These are phyloP conservation scores for Sceloporus tristichus DNA, from an alignment of 2,113 vertebrate genomes.

Conservation along the genomic window DNA sequence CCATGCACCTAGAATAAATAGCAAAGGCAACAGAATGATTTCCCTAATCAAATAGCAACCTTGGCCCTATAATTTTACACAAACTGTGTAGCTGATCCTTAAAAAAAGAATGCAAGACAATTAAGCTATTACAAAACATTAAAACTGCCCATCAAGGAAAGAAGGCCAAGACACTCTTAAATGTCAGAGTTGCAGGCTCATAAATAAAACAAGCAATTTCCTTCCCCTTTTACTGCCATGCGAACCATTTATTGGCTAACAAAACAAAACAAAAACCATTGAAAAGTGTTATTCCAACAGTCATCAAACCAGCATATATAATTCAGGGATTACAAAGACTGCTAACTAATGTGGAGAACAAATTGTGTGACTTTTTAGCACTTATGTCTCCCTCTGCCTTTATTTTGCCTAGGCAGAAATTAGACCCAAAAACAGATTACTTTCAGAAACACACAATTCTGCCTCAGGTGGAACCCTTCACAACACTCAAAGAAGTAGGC, in stretches of 20 bases:
- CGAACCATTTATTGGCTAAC: conserved; percentile 62
- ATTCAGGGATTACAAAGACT: fast-evolving
- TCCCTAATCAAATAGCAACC: conserved; percentile 44
- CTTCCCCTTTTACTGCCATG: conserved; percentile 65
- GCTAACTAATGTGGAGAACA: neutral
- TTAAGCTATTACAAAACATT: conserved; percentile 56
- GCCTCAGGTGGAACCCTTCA: conserved; percentile 5
- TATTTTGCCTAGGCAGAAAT: neutral
- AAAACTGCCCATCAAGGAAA: conserved; percentile 44
- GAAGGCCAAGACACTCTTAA: conserved; percentile 53
- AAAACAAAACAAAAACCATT: conserved; percentile 33
- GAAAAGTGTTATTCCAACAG: conserved; percentile 17
- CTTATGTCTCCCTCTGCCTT: neutral
- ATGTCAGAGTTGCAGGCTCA: conserved; percentile 56
- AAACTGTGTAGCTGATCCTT: conserved; percentile 10
- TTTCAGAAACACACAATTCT: neutral
- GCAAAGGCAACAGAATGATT: conserved; percentile 35
- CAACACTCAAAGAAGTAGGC: neutral
- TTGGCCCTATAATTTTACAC: conserved; percentile 39
- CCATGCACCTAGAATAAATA: conserved; percentile 18
- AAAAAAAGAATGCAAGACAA: conserved; percentile 46
- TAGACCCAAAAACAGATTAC: neutral
- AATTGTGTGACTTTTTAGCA: neutral
- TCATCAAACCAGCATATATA: fast-evolving
- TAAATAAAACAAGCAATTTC: conserved; percentile 66